Percentiles rank a stretch among this genome's conserved stretches.
phyloP scores from a whole-genome alignment of 2,888 invertebrate species.

The Sycophila texana region DNA sequence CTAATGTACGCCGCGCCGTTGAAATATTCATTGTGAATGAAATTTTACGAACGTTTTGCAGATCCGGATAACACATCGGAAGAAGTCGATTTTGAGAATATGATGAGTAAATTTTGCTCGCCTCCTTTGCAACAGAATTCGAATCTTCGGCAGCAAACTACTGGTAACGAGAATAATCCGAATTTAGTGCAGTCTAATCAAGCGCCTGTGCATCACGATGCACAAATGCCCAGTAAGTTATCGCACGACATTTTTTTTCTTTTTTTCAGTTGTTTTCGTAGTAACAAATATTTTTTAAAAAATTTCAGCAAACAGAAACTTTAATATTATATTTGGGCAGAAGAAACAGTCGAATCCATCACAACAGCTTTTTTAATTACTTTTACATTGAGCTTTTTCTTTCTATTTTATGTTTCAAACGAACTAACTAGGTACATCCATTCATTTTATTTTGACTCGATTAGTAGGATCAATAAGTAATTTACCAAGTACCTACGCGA shows the following conservation, averaged over 20 bases:
- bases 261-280: neutral
- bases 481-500: too few relatives aligned
- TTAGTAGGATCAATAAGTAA: too few relatives aligned
- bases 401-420: neutral
- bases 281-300: neutral
- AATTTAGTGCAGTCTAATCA: slow-evolving; percentile 3
- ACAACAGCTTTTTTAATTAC: slow-evolving; percentile 29
- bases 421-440: neutral
- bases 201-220: neutral
- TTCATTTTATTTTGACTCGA: too few relatives aligned
- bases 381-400: neutral
- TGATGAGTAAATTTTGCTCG: slow-evolving; percentile 36
- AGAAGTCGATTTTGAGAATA: slow-evolving; percentile 43
- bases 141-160: neutral
- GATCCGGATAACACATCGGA: slow-evolving; percentile 50
- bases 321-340: slow-evolving; percentile 2
- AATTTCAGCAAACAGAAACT: slow-evolving; percentile 31
- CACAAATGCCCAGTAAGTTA: slow-evolving; percentile 36
- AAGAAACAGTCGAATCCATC: slow-evolving; percentile 14
- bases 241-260: neutral
- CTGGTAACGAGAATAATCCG: neutral
- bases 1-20: neutral
- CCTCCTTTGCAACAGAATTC: neutral
- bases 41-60: neutral
- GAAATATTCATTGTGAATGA: neutral